Evolutionary conservation across 2,888 invertebrate species (phyloP), one percentile per base, ranked within the genome.

Genomic region (Caenorhabditis wallacei): DNA sequence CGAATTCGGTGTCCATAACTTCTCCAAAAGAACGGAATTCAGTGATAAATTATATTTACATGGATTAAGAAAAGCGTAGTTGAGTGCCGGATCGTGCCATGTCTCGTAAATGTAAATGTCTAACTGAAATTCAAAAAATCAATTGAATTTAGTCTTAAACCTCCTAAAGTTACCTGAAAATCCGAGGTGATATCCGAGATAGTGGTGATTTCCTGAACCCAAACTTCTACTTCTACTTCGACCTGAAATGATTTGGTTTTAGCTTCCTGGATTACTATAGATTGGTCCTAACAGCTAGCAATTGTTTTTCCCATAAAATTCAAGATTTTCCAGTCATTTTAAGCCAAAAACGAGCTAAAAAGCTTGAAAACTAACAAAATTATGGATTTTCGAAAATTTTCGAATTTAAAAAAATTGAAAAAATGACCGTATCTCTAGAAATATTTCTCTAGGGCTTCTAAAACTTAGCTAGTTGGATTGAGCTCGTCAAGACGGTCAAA

Each of bases 41-140:
- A 92, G 84, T 7, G 90, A 91, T 22, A 92, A 84, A 81, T 92
- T 92, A 78, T 90, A 89, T 76, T 92, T 92, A 86, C 92, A 92
- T 8, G 92, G 92, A 37, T 89, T 86, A 80, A 92, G 66, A 26
- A 87, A 84, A 10, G 86, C 81, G 78, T 89, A 92, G 78, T 87
- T 87, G 2, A 92, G 84, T 1, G 90, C 90, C 0, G 90, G 90
- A 74, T 92, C 92, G 46, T 87, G 79, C 92, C 92, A 92, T 86
- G 90, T 91, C 72, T 92, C 92, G 24, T 88, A 89, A 76, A 92
- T 92, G 84, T 92, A 92, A 64, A 92, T 92, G 76, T 92, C 92
- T 54, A 92, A 84, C 89, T 92, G 80, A 54, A 89, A 85, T n/a
- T n/a, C n/a, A n/a, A n/a, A n/a, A n/a, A n/a, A n/a, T n/a, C n/a